Conservation (phyloP, 2,113 vertebrate species). For the Pollachius pollachius region DNA sequence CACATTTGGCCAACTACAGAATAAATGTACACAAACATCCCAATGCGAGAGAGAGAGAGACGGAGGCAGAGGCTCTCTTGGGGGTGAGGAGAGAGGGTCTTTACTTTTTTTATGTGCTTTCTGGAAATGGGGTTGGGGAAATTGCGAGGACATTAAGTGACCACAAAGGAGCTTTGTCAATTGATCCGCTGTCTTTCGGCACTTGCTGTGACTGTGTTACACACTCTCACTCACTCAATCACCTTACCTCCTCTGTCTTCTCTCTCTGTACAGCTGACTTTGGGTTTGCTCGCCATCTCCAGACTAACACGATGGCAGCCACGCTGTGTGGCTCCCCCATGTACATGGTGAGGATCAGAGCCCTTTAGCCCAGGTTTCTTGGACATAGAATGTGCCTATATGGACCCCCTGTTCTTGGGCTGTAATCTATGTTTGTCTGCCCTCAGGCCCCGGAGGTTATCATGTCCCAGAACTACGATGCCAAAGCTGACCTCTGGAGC, state of each 20-base stretch:
- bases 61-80: too few relatives aligned
- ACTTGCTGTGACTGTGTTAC: too few relatives aligned
- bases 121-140: too few relatives aligned
- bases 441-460: slow-evolving; percentile 94
- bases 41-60: too few relatives aligned
- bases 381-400: not conserved
- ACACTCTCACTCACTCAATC: too few relatives aligned
- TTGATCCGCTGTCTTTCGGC: too few relatives aligned
- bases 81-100: too few relatives aligned
- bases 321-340: slow-evolving; percentile 95
- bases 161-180: too few relatives aligned
- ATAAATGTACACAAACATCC: too few relatives aligned
- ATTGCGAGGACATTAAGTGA: too few relatives aligned
- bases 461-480: slow-evolving; percentile 96
- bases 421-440: slow-evolving; percentile 32
- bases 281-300: slow-evolving; percentile 93
- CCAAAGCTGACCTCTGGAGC: slow-evolving; percentile 98
- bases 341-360: slow-evolving; percentile 88
- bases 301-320: slow-evolving; percentile 94
- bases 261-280: slow-evolving; percentile 83
- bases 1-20: too few relatives aligned
- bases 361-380: not conserved
- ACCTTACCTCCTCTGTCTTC: slow-evolving; percentile 1
- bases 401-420: not conserved
- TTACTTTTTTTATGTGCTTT: too few relatives aligned